phyloP scores from a whole-genome alignment of 2,797 vertebrate genomes.

The Mustela erminea region DNA sequence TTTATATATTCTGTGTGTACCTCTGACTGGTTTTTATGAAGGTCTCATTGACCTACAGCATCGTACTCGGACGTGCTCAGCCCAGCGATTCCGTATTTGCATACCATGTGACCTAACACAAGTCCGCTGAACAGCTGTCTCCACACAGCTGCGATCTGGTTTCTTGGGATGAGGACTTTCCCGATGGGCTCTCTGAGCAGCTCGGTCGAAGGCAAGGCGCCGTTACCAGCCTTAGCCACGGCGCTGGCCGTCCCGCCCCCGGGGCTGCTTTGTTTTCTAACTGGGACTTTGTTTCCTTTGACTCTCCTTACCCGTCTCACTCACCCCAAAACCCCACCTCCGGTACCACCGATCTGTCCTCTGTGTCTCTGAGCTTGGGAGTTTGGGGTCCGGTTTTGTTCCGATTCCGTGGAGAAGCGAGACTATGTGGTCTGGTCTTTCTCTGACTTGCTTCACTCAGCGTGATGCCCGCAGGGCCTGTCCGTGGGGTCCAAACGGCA shows the following conservation, averaged over 20 bases:
- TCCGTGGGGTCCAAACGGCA: neutral
- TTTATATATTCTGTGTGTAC: neutral
- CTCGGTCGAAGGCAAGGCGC: no score
- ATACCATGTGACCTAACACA: neutral
- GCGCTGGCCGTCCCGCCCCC: neutral
- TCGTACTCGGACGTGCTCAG: neutral
- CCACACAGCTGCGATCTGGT: neutral
- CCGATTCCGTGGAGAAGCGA: neutral
- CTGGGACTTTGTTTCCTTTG: neutral
- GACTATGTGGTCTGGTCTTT: neutral
- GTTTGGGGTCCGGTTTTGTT: neutral
- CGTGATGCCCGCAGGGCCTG: neutral
- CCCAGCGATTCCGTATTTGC: neutral
- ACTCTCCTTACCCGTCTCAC: neutral
- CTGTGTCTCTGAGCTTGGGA: neutral
- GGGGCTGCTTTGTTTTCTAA: neutral
- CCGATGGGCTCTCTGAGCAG: neutral
- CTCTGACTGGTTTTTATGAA: neutral
- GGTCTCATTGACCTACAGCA: neutral
- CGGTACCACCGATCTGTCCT: neutral
- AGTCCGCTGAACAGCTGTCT: no score
- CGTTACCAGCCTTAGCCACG: neutral
- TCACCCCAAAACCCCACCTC: neutral
- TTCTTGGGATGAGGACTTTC: neutral
- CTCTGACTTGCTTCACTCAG: neutral